Evolutionary conservation across 1,140 invertebrate genomes (phyloP).

Genomic region (Watersipora subatra): DNA sequence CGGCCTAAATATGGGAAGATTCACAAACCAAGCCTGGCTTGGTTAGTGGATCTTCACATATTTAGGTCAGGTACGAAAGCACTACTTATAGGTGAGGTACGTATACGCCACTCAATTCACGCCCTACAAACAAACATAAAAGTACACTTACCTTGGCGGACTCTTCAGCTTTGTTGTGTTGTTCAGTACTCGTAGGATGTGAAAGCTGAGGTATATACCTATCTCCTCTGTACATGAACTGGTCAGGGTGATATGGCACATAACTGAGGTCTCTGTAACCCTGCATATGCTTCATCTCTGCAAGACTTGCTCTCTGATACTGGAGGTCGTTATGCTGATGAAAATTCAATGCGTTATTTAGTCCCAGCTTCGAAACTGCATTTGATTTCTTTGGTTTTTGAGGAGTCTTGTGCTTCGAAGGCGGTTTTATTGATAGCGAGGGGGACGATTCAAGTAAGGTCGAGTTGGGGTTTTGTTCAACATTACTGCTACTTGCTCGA

Average conservation of each 20-base stretch:
- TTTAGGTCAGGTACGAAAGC: too few relatives aligned
- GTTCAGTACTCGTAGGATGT: too few relatives aligned
- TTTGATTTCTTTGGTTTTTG: not conserved
- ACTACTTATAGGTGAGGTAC: too few relatives aligned
- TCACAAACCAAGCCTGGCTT: too few relatives aligned
- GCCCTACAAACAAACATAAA: too few relatives aligned
- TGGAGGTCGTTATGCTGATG: not conserved
- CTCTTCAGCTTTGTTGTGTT: too few relatives aligned
- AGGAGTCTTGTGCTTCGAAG: not conserved
- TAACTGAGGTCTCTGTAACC: not conserved
- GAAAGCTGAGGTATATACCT: too few relatives aligned
- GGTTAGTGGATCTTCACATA: too few relatives aligned
- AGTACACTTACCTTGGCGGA: too few relatives aligned
- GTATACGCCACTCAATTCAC: too few relatives aligned
- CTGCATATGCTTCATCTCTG: not conserved
- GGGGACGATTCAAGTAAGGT: not conserved
- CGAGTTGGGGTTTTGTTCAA: not conserved
- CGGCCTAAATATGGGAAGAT: too few relatives aligned
- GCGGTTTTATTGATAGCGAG: not conserved
- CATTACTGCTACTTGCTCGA: not conserved
- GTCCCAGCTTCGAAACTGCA: not conserved
- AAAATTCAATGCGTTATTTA: not conserved
- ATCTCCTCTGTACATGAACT: not conserved
- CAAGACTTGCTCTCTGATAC: not conserved
- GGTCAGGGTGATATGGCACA: not conserved